Evolutionary conservation across 1,140 invertebrate genomes (phyloP).

Genomic region (Calephelis nemesis): DNA sequence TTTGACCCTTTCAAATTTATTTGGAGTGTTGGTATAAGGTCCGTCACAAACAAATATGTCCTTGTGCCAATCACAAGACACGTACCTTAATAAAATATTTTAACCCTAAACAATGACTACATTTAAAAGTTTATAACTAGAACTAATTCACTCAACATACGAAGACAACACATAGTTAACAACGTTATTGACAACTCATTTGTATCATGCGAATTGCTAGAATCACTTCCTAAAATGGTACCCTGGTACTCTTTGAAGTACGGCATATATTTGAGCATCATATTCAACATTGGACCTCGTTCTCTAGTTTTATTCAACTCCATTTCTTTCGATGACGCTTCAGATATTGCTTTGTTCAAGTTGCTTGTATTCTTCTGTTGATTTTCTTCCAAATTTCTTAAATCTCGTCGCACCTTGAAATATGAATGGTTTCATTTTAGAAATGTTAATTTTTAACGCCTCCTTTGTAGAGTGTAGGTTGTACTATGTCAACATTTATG

Average conservation of each 20-base stretch:
- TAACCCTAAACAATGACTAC: not conserved
- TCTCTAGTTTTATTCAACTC: constrained; percentile 41
- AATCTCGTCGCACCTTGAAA: constrained; percentile 43
- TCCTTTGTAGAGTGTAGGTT: too few relatives aligned
- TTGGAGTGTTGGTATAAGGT: too few relatives aligned
- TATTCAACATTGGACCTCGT: constrained; percentile 47
- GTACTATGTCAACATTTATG: too few relatives aligned
- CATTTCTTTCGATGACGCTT: constrained; percentile 20
- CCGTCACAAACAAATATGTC: too few relatives aligned
- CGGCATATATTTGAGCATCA: constrained; percentile 57
- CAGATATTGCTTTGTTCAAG: constrained; percentile 4
- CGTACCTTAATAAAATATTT: not conserved
- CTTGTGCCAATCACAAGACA: too few relatives aligned
- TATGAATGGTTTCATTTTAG: too few relatives aligned
- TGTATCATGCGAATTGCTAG: not conserved
- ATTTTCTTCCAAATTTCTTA: constrained; percentile 31
- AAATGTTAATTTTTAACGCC: too few relatives aligned
- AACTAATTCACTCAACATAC: not conserved
- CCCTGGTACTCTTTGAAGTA: constrained; percentile 54
- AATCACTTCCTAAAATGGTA: constrained; percentile 32
- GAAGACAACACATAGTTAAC: not conserved
- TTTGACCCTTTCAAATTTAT: too few relatives aligned
- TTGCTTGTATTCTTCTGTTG: not conserved
- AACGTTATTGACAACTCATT: not conserved
- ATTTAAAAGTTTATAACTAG: not conserved